phyloP scores from a whole-genome alignment of 2,888 invertebrate genomes.

The Acrocyrtus sp. region DNA sequence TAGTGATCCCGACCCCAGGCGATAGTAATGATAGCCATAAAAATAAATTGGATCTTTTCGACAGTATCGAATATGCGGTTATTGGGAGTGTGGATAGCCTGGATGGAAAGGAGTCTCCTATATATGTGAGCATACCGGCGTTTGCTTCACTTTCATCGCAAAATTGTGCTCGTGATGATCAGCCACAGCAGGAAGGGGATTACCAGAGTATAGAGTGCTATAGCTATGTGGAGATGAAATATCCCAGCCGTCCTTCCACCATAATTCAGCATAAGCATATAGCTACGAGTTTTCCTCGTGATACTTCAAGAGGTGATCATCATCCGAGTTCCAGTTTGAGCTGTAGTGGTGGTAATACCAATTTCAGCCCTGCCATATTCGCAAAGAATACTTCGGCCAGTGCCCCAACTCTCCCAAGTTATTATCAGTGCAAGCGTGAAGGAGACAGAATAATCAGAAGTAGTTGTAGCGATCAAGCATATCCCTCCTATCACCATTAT shows the following conservation, averaged over 20 bases:
- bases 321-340: slow-evolving; percentile 18
- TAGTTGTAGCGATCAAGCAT: slow-evolving; percentile 22
- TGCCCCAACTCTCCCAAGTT: no score
- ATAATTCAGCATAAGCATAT: slow-evolving; percentile 1
- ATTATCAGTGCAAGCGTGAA: not conserved
- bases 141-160: slow-evolving; percentile 4
- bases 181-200: slow-evolving; percentile 8
- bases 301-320: slow-evolving; percentile 8
- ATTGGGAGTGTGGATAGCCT: not conserved
- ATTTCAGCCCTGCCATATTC: not conserved
- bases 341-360: not conserved
- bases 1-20: slow-evolving; percentile 13
- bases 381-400: no score
- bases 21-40: slow-evolving; percentile 11
- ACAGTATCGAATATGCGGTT: slow-evolving; percentile 21
- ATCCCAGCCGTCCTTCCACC: not conserved
- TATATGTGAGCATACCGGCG: slow-evolving; percentile 26
- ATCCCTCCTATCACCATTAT: slow-evolving; percentile 15
- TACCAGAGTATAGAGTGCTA: not conserved
- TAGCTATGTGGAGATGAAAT: slow-evolving; percentile 15
- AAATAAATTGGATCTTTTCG: slow-evolving; percentile 17
- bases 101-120: slow-evolving; percentile 15
- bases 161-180: slow-evolving; percentile 15
- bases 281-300: slow-evolving; percentile 28
- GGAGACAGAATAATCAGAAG: slow-evolving; percentile 8